These are phyloP conservation scores for Lomographa bimaculata DNA, from an alignment of 2,888 invertebrate genomes.

Conservation along the genomic window DNA sequence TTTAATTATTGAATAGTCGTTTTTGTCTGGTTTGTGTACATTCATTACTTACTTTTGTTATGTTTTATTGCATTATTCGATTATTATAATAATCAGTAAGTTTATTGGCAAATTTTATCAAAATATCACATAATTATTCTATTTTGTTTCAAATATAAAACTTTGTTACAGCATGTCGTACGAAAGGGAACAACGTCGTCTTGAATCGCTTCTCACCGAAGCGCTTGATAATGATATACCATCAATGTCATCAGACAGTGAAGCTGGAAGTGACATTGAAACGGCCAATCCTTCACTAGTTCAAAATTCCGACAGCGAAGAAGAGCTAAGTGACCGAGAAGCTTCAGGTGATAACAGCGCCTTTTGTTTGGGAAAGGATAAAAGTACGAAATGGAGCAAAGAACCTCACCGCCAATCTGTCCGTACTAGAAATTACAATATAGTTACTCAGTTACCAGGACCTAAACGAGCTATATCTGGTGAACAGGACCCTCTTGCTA, in stretches of 20 bases:
- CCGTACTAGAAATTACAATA: conserved; percentile 10
- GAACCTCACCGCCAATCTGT: conserved; percentile 7
- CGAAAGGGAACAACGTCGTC: conserved; percentile 5
- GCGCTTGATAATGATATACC: conserved; percentile 4
- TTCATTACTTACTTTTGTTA: conserved; percentile 4
- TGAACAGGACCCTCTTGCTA: conserved; percentile 6
- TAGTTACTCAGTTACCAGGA: conserved; percentile 11
- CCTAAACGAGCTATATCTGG: conserved; percentile 6
- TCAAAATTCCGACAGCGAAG: conserved; percentile 8
- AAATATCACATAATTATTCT: neutral
- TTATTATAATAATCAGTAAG: conserved; percentile 2
- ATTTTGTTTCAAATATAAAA: conserved; percentile 6
- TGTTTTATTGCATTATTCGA: neutral
- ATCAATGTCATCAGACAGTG: conserved; percentile 8
- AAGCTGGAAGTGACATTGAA: conserved; percentile 10
- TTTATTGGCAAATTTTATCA: conserved; percentile 1
- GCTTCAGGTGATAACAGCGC: conserved; percentile 3
- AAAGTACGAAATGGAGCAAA: conserved; percentile 7
- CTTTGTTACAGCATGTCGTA: conserved; percentile 10
- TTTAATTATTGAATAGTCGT: conserved; percentile 1
- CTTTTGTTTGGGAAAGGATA: conserved; percentile 8
- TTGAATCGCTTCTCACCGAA: conserved; percentile 9
- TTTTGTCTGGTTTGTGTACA: conserved; percentile 1
- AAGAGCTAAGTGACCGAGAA: conserved; percentile 8
- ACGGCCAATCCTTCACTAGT: conserved; percentile 4